A percentile compares a stretch with the other conserved stretches of the same genome.
Evolutionary conservation across 2,888 invertebrate species (phyloP).

Genomic region (Bellardia pandia): DNA sequence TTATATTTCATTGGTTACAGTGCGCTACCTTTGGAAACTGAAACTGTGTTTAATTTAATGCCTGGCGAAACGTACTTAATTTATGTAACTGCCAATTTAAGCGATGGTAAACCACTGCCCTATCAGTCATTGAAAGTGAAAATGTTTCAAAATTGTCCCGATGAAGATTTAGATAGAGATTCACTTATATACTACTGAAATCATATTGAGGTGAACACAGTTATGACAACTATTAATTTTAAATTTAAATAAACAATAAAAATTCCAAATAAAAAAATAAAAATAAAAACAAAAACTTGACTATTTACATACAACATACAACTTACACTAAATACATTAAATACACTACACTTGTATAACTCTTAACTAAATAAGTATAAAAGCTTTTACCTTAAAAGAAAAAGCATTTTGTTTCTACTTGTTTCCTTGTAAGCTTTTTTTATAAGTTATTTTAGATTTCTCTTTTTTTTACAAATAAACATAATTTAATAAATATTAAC

Average conservation of each 20-base stretch:
- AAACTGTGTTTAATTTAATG: slow-evolving; percentile 84
- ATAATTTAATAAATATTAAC: neutral
- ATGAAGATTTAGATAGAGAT: slow-evolving; percentile 76
- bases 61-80: slow-evolving; percentile 86
- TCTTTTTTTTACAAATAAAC: neutral
- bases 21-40: slow-evolving; percentile 83
- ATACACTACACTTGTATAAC: neutral
- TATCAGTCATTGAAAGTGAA: slow-evolving; percentile 85
- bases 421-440: slow-evolving; percentile 52
- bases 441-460: neutral
- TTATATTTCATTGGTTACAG: slow-evolving; percentile 77
- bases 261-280: slow-evolving; percentile 50
- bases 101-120: slow-evolving; percentile 85
- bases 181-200: slow-evolving; percentile 79
- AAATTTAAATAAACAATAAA: slow-evolving; percentile 4
- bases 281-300: slow-evolving; percentile 50
- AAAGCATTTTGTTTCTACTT: slow-evolving; percentile 37
- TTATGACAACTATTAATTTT: slow-evolving; percentile 4
- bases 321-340: slow-evolving; percentile 28
- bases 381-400: slow-evolving; percentile 44
- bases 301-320: slow-evolving; percentile 34
- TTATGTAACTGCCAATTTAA: slow-evolving; percentile 86
- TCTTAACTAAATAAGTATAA: slow-evolving; percentile 7
- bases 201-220: neutral
- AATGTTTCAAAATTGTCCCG: slow-evolving; percentile 80